Base-by-base conservation (phyloP, 30 jellyfish, hydroid and myxozoan species). In the Aurelia coerulea region DNA sequence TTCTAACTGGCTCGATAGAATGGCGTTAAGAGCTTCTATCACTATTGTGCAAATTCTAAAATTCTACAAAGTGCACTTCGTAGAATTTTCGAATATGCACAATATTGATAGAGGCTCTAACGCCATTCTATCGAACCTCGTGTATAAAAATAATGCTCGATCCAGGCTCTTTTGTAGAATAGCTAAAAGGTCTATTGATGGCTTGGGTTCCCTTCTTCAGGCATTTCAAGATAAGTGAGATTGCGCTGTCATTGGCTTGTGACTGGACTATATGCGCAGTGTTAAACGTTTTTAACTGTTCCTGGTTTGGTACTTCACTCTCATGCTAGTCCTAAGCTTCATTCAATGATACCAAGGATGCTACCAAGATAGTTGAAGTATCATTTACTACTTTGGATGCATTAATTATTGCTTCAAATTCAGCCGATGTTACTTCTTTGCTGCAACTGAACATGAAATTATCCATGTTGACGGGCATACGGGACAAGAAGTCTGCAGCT, bases 401-500 rank as follows among this genome's bases (percentile, higher is more conserved):
- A 42, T 42, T 12, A 4, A 50, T 85, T 29, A 37, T 31, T 0
- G 89, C 89, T 63, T 6, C 79, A 78, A 78, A 64, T 35, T 33
- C 81, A 76, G 46, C 83, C 5, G 89, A 9, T 39, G 82, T 17
- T 35, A 78, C 32, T 35, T 62, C 82, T 58, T 64, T 33, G 5
- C 63, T 56, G 50, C 46, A 37, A 37, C 46, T 37, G 46, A 4
- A 37, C 46, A 37, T 37, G 46, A 37, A 37, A 37, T 37, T 2
- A 2, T 71, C 81, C 35, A 71, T 71, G 68, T 39, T 62, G 5
- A 39, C 8, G 2, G 86, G 89, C 42, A 60, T 33, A 33, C 85
- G 32, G 46, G 89, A 78, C 46, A 78, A 50, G 66, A 33, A 60
- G 41, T 56, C 89, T 18, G 86, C 89, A 78, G 18, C 89, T 56